A percentile compares a stretch with the other conserved stretches of the same genome.
Conservation (phyloP, 2,113 vertebrate species). For the Chlamydotis undulata region DNA sequence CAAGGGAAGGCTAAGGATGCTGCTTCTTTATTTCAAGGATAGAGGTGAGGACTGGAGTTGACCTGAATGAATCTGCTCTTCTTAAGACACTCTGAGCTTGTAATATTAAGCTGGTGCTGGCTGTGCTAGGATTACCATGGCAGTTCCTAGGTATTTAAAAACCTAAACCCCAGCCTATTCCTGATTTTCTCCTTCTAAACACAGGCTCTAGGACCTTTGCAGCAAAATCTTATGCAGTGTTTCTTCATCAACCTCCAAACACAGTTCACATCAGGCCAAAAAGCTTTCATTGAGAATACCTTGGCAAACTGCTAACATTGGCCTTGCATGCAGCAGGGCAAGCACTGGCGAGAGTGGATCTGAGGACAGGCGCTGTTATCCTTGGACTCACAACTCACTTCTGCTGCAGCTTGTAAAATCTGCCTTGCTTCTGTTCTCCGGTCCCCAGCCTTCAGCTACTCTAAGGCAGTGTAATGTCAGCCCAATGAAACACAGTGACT, state of each 20-base stretch:
- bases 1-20: not conserved
- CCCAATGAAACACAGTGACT: not conserved
- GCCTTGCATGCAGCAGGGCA: not conserved
- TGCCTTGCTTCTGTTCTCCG: not conserved
- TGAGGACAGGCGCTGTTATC: not conserved
- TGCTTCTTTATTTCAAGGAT: not conserved
- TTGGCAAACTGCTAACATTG: not conserved
- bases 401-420: not conserved
- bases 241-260: not conserved
- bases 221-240: not conserved
- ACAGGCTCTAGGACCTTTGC: not conserved
- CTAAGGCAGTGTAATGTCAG: not conserved
- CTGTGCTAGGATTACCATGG: not conserved
- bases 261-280: not conserved
- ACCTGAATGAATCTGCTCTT: not conserved
- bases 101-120: not conserved
- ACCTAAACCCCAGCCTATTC: not conserved
- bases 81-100: not conserved
- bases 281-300: not conserved
- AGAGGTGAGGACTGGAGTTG: not conserved
- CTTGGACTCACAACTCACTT: not conserved
- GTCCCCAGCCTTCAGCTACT: not conserved
- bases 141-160: not conserved
- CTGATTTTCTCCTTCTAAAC: not conserved
- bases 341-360: fast-evolving